Evolutionary conservation across 2,113 vertebrate species (phyloP).

Genomic region (Ornithorhynchus anatinus): DNA sequence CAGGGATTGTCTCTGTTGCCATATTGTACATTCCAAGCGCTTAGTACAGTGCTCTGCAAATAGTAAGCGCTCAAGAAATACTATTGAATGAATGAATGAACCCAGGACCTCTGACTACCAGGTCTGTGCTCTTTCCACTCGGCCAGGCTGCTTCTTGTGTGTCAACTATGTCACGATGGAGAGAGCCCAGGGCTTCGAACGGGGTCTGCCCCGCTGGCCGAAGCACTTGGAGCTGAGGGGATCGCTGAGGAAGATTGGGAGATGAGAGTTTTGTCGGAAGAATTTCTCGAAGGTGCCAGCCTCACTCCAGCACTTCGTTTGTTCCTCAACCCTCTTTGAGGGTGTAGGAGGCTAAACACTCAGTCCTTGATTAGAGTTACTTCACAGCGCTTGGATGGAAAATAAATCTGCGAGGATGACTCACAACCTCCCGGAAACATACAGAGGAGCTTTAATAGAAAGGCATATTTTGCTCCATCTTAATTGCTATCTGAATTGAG

Average conservation of each 20-base stretch:
- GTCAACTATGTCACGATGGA: no score
- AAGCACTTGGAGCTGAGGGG: neutral
- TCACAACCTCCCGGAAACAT: neutral
- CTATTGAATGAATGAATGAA: no score
- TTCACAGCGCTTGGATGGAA: neutral
- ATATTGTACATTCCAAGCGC: no score
- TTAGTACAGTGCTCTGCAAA: no score
- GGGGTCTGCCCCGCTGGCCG: no score
- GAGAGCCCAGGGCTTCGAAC: neutral
- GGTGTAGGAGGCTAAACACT: neutral
- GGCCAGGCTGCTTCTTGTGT: no score
- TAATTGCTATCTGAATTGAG: neutral
- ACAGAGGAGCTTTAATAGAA: neutral
- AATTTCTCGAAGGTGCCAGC: neutral
- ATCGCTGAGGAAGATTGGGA: no score
- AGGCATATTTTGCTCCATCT: neutral
- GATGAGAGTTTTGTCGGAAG: no score
- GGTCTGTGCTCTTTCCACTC: no score
- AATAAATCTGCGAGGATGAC: neutral
- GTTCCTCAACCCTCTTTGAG: neutral
- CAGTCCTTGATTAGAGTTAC: neutral
- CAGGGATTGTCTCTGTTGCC: no score
- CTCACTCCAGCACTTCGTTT: neutral
- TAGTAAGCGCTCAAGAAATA: no score
- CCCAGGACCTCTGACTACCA: no score